A percentile compares a stretch with the other conserved stretches of the same genome.
phyloP scores from a whole-genome alignment of 2,797 vertebrate species.

The Typhlichthys eigenmanni region DNA sequence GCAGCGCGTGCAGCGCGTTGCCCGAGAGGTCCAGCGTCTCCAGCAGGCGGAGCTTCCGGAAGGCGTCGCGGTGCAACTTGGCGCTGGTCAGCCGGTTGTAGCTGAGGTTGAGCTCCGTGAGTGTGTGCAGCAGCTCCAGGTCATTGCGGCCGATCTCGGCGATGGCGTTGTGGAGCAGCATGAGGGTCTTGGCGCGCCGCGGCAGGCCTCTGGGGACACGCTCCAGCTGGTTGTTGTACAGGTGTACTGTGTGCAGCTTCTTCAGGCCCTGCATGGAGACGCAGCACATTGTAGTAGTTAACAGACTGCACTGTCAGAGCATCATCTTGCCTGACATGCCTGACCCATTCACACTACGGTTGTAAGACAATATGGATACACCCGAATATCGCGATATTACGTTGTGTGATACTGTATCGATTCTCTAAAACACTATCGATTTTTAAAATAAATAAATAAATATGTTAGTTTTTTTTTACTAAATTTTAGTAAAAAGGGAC shows the following conservation, averaged over 20 bases:
- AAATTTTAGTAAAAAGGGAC: too few relatives aligned
- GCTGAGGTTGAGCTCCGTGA: constrained; percentile 95
- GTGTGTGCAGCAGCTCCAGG: constrained; percentile 86
- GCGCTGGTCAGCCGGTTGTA: constrained; percentile 91
- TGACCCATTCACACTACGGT: too few relatives aligned
- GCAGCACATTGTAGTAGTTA: background rate
- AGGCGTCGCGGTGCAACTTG: constrained; percentile 88
- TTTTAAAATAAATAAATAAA: too few relatives aligned
- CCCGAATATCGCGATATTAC: too few relatives aligned
- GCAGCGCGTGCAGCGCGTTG: constrained; percentile 83
- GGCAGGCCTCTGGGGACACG: constrained; percentile 90
- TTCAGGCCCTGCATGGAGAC: constrained; percentile 81
- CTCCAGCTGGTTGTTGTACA: constrained; percentile 95
- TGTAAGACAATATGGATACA: too few relatives aligned
- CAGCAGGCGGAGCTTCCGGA: constrained; percentile 89
- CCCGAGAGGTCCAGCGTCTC: constrained; percentile 91
- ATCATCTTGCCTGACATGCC: background rate
- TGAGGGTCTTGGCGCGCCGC: constrained; percentile 90
- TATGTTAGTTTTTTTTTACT: too few relatives aligned
- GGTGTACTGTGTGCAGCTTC: constrained; percentile 93
- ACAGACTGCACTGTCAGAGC: background rate
- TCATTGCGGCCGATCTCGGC: constrained; percentile 89
- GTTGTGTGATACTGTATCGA: too few relatives aligned
- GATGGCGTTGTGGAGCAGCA: constrained; percentile 94
- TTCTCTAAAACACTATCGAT: too few relatives aligned